Percentiles rank a stretch among this genome's conserved stretches.
These are phyloP conservation scores for Nysson spinosus DNA, from an alignment of 2,888 invertebrate species.

Conservation along the genomic window DNA sequence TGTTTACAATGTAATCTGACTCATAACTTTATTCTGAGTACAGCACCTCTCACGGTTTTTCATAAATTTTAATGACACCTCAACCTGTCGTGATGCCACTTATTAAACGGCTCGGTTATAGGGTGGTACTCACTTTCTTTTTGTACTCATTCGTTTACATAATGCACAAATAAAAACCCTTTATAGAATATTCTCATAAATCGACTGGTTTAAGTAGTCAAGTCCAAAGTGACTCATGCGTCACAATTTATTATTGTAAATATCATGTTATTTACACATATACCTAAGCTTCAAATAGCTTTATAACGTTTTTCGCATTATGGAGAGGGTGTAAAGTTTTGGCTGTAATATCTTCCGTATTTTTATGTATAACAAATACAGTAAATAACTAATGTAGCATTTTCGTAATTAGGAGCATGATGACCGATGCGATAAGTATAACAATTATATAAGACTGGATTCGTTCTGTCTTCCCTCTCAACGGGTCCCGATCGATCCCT, in stretches of 20 bases:
- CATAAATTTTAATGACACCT: conserved; percentile 22
- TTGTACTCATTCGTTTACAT: no score
- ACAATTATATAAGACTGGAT: conserved; percentile 60
- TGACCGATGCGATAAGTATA: conserved; percentile 63
- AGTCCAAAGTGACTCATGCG: conserved; percentile 61
- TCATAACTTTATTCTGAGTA: conserved; percentile 53
- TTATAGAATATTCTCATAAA: conserved; percentile 28
- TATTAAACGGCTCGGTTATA: conserved; percentile 24
- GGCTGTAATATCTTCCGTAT: conserved; percentile 56
- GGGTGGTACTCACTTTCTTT: conserved; percentile 46
- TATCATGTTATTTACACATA: conserved; percentile 75
- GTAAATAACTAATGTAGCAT: conserved; percentile 70
- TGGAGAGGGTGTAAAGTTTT: conserved; percentile 61
- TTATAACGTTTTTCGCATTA: conserved; percentile 65
- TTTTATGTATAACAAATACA: conserved; percentile 72
- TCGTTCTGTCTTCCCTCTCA: conserved; percentile 41
- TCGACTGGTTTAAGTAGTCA: conserved; percentile 54
- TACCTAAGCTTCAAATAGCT: conserved; percentile 71
- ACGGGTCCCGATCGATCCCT: conserved; percentile 34
- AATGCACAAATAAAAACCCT: conserved; percentile 43
- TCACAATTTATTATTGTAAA: conserved; percentile 75
- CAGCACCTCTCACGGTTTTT: conserved; percentile 40
- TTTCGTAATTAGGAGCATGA: conserved; percentile 65
- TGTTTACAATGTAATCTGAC: conserved; percentile 37
- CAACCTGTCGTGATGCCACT: conserved; percentile 9